Evolutionary conservation across 2,888 invertebrate species (phyloP).

Genomic region (Lepidocyrtoides sp.): DNA sequence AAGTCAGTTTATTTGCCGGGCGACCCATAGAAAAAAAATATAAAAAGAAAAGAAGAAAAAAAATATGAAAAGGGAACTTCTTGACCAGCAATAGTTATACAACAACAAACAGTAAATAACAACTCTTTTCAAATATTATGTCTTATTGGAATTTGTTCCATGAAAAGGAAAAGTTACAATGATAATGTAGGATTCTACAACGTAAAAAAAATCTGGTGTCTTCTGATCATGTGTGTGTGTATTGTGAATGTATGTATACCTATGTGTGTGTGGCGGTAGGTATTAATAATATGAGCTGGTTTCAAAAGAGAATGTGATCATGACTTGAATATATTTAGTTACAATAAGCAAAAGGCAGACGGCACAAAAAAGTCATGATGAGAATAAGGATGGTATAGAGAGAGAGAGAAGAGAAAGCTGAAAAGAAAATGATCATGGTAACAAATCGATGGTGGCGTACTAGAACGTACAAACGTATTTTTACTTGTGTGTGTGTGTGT

Average conservation of each 20-base stretch:
- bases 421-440: constrained; percentile 47
- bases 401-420: not conserved
- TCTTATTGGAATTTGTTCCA: not conserved
- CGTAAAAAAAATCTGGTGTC: not conserved
- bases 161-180: not conserved
- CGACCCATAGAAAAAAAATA: too few relatives aligned
- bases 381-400: not conserved
- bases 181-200: not conserved
- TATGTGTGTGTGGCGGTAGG: not conserved
- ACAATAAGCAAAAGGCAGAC: not conserved
- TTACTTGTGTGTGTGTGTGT: not conserved
- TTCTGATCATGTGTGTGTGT: too few relatives aligned
- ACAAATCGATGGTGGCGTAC: constrained; percentile 17
- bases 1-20: too few relatives aligned
- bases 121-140: not conserved
- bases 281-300: constrained; percentile 9
- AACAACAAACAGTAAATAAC: not conserved
- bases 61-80: not conserved
- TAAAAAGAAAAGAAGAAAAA: too few relatives aligned
- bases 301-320: constrained; percentile 31
- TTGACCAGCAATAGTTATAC: not conserved
- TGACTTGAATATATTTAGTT: constrained; percentile 34
- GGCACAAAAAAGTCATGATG: constrained; percentile 5
- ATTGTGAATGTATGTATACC: too few relatives aligned
- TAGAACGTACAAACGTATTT: not conserved